A percentile compares a stretch with the other conserved stretches of the same genome.
phyloP scores from a whole-genome alignment of 2,797 vertebrate species.

The Manis javanica region DNA sequence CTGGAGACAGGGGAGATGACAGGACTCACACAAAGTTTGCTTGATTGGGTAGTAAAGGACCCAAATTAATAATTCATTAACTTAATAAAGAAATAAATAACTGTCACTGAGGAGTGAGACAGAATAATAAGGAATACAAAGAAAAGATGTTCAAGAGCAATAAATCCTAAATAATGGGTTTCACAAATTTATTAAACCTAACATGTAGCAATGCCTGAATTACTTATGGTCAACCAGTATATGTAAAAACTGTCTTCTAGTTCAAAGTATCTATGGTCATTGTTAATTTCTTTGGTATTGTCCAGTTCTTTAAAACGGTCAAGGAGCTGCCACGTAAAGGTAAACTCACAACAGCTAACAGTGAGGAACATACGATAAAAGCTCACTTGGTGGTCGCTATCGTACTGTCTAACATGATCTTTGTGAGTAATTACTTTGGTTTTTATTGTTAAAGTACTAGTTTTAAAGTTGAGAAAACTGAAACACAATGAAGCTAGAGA shows the following conservation, averaged over 20 bases:
- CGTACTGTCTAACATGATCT: background rate
- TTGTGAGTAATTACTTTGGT: background rate
- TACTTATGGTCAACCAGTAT: background rate
- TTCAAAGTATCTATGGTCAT: background rate
- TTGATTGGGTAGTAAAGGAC: background rate
- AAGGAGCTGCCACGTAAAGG: background rate
- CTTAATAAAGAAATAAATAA: background rate
- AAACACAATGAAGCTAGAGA: background rate
- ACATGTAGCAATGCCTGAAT: background rate
- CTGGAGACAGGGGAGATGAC: background rate
- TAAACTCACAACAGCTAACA: background rate
- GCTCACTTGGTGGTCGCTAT: background rate
- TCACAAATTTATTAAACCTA: background rate
- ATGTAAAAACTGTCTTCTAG: background rate
- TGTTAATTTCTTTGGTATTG: background rate
- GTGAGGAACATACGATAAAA: background rate
- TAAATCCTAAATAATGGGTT: background rate
- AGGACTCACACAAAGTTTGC: background rate
- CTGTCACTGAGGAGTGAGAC: background rate
- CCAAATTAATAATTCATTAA: background rate
- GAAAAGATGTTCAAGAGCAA: background rate
- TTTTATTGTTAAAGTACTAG: background rate
- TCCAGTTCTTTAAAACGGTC: background rate
- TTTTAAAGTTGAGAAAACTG: background rate
- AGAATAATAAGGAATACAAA: background rate